Evolutionary conservation across 2,113 vertebrate genomes (phyloP).

Genomic region (Telmatochromis brichardi): DNA sequence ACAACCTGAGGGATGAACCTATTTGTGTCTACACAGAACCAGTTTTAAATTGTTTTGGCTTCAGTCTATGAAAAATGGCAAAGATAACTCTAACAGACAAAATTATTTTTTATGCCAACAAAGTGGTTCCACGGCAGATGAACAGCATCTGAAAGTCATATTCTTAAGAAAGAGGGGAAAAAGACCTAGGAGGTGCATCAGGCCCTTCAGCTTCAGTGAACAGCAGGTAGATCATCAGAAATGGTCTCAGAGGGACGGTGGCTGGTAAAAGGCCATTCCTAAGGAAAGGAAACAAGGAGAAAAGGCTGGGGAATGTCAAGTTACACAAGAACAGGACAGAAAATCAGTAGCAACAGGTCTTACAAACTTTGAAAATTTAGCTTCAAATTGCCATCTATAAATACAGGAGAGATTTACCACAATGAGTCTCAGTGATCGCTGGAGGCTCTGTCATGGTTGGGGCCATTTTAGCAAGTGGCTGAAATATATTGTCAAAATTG

Average conservation of each 20-base stretch:
- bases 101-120: neutral
- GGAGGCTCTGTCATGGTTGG: neutral
- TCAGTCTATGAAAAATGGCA: neutral
- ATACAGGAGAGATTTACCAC: neutral
- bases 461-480: neutral
- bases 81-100: neutral
- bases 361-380: neutral
- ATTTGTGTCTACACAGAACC: neutral
- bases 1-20: neutral
- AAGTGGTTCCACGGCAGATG: neutral
- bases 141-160: neutral
- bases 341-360: too few species aligned
- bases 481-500: neutral
- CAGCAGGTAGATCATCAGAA: neutral
- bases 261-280: neutral
- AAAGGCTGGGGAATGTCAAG: neutral
- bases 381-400: neutral
- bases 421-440: neutral
- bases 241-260: neutral
- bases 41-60: neutral
- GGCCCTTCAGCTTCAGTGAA: neutral
- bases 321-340: neutral
- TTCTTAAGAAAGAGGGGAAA: fast-evolving
- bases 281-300: neutral
- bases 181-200: neutral